A percentile compares a stretch with the other conserved stretches of the same genome.
These are phyloP conservation scores for silkworm (Bombyx mori) DNA, from an alignment of 1,140 invertebrate species.

Conservation along the genomic window DNA sequence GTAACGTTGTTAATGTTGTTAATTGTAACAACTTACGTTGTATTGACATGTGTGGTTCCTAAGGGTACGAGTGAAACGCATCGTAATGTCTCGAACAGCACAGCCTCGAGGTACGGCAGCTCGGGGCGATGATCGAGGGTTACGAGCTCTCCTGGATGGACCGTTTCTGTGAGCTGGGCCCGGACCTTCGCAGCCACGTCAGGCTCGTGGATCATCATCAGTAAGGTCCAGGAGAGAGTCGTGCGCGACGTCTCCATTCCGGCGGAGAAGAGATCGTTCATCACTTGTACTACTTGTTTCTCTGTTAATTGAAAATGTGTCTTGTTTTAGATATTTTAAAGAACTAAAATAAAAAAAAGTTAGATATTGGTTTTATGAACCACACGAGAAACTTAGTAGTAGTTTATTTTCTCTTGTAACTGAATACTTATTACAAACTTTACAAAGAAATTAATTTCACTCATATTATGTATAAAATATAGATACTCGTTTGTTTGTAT, in stretches of 20 bases:
- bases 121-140: slow-evolving; percentile 80
- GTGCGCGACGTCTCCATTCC: slow-evolving; percentile 93
- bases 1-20: too few species aligned
- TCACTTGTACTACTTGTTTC: slow-evolving; percentile 87
- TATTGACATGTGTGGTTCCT: slow-evolving; percentile 85
- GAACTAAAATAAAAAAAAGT: too few species aligned
- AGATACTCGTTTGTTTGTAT: too few species aligned
- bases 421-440: too few species aligned
- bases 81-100: slow-evolving; percentile 83
- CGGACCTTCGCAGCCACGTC: slow-evolving; percentile 82
- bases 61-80: slow-evolving; percentile 84
- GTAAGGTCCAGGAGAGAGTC: slow-evolving; percentile 84
- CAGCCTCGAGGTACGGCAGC: slow-evolving; percentile 86
- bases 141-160: slow-evolving; percentile 80
- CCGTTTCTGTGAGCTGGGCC: slow-evolving; percentile 84
- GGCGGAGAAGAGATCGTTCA: slow-evolving; percentile 88
- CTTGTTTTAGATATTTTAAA: neutral
- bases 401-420: too few species aligned
- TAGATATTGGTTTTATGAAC: too few species aligned
- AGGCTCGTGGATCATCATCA: slow-evolving; percentile 86
- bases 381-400: too few species aligned
- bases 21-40: slow-evolving; percentile 71
- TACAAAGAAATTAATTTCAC: too few species aligned
- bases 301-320: slow-evolving; percentile 60
- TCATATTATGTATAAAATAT: too few species aligned